Evolutionary conservation across 2,888 invertebrate species (phyloP).

Genomic region (Cataglyphis rosenhaueri): DNA sequence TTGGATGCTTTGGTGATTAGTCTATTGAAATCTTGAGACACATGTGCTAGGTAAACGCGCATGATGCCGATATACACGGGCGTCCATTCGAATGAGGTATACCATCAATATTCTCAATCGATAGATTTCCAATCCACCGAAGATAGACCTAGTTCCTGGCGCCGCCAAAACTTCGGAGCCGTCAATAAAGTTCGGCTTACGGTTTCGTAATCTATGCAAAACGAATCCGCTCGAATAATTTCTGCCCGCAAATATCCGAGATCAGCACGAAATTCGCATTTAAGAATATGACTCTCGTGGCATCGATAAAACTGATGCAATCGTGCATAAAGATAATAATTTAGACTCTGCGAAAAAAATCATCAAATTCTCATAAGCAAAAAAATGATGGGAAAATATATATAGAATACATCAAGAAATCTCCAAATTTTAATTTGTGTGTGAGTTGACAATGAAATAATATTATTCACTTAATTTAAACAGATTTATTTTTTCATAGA

Average conservation of each 20-base stretch:
- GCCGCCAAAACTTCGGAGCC: slow-evolving; percentile 27
- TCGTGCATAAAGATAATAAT: slow-evolving; percentile 36
- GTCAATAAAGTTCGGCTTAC: slow-evolving; percentile 56
- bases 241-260: slow-evolving; percentile 35
- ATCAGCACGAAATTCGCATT: slow-evolving; percentile 7
- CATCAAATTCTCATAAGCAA: background rate
- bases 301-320: slow-evolving; percentile 24
- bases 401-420: background rate
- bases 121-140: slow-evolving; percentile 35
- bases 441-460: background rate
- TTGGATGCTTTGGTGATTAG: slow-evolving; percentile 17
- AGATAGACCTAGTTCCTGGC: slow-evolving; percentile 33
- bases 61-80: slow-evolving; percentile 6
- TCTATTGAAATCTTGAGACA: slow-evolving; percentile 31
- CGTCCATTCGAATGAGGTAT: slow-evolving; percentile 27
- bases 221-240: slow-evolving; percentile 50
- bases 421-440: background rate
- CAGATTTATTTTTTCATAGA: background rate
- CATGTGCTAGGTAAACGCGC: slow-evolving; percentile 30
- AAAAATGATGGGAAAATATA: background rate
- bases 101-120: slow-evolving; percentile 23
- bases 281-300: slow-evolving; percentile 20
- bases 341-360: slow-evolving; percentile 11
- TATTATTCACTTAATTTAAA: background rate
- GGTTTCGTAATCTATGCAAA: slow-evolving; percentile 45